These are phyloP conservation scores for Enteromius thamalakanensis DNA, from an alignment of 2,797 vertebrate species.

Conservation along the genomic window DNA sequence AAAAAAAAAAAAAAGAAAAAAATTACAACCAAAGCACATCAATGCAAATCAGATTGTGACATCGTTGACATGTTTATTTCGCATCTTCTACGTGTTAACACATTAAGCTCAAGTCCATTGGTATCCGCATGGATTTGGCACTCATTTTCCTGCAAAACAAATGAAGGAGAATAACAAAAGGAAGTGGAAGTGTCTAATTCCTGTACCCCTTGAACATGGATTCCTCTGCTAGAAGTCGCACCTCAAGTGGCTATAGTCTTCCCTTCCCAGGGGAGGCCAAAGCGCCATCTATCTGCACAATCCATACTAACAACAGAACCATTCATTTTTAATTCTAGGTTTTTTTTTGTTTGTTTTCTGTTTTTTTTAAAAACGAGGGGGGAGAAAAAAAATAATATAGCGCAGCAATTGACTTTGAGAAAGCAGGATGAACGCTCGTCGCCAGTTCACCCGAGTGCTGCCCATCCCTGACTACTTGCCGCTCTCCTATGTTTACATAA, in stretches of 20 bases:
- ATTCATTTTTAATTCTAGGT: not conserved
- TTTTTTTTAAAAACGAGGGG: not conserved
- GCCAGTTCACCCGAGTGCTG: conserved; percentile 71
- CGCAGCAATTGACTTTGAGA: conserved; percentile 75
- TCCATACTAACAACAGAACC: conserved; percentile 59
- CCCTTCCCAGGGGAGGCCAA: conserved; percentile 80
- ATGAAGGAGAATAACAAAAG: conserved; percentile 11
- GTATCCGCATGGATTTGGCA: conserved; percentile 85
- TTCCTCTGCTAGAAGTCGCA: conserved; percentile 24
- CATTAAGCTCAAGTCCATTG: conserved; percentile 69
- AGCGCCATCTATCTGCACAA: conserved; percentile 44
- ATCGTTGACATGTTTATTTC: conserved; percentile 45
- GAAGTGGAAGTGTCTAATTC: conserved; percentile 69
- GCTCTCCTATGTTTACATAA: conserved; percentile 48
- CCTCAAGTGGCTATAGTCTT: conserved; percentile 58
- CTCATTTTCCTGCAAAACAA: conserved; percentile 62
- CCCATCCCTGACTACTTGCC: conserved; percentile 69
- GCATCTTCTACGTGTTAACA: conserved; percentile 21
- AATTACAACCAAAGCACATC: conserved; percentile 40
- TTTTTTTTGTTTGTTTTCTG: not conserved
- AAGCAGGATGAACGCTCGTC: conserved; percentile 67
- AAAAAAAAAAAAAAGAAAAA: not conserved
- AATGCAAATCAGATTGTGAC: conserved; percentile 32
- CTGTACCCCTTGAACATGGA: conserved; percentile 68
- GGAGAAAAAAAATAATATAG: not conserved